Conservation (phyloP, 2,888 invertebrate genomes). For the Physocephala rufipes region DNA sequence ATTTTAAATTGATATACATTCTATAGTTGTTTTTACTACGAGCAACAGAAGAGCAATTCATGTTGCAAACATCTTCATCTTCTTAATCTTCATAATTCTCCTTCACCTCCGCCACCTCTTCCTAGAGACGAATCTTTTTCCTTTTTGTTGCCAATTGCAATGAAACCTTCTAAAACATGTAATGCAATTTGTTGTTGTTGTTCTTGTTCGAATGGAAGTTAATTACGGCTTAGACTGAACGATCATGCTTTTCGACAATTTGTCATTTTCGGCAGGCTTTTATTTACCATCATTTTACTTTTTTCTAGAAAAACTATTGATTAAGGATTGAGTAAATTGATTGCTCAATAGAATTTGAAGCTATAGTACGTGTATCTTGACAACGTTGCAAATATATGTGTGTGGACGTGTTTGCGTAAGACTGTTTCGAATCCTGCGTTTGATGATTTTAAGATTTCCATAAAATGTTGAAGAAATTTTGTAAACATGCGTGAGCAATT, state of each 20-base stretch:
- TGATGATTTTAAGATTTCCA: slow-evolving; percentile 4
- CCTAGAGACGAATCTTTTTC: too few relatives aligned
- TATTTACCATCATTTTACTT: slow-evolving; percentile 6
- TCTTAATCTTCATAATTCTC: too few relatives aligned
- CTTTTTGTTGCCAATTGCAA: slow-evolving; percentile 2
- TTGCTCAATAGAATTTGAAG: neutral
- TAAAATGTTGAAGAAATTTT: neutral
- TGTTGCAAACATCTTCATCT: neutral
- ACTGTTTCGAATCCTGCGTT: neutral
- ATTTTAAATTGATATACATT: slow-evolving; percentile 19
- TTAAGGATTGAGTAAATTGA: neutral
- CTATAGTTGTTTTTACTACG: too few relatives aligned
- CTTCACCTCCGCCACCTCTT: too few relatives aligned
- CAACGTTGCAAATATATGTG: neutral
- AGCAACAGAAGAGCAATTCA: too few relatives aligned
- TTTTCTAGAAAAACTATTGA: slow-evolving; percentile 3
- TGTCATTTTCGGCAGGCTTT: slow-evolving; percentile 22
- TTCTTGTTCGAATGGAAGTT: neutral
- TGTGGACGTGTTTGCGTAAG: neutral
- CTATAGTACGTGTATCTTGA: too few relatives aligned
- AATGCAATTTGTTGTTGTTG: neutral
- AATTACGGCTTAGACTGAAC: neutral
- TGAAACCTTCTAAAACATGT: slow-evolving; percentile 11
- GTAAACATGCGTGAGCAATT: too few relatives aligned
- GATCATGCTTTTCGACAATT: slow-evolving; percentile 31